Conservation (phyloP, 2,888 invertebrate species). For the Amiota minor region DNA sequence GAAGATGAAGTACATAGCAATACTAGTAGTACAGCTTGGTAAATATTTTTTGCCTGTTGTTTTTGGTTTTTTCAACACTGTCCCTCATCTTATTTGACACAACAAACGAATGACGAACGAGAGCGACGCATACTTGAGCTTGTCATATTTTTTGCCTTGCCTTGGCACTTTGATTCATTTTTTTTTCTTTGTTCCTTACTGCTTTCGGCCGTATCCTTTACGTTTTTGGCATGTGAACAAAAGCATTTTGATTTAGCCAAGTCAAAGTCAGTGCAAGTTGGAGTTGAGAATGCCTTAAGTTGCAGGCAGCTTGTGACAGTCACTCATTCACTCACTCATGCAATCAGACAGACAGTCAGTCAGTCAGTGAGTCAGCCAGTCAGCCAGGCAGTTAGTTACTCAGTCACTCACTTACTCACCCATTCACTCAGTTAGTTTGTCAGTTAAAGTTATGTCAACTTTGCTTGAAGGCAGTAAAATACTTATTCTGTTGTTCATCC, state of each 20-base stretch:
- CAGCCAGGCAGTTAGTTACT: conserved; percentile 43
- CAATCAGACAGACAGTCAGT: not conserved
- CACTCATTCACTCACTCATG: conserved; percentile 45
- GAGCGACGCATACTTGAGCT: conserved; percentile 62
- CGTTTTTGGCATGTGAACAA: not conserved
- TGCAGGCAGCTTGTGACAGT: conserved; percentile 46
- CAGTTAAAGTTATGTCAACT: too few relatives aligned
- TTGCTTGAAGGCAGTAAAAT: too few relatives aligned
- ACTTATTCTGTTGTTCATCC: not conserved
- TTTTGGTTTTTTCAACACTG: not conserved
- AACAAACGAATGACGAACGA: conserved; percentile 33
- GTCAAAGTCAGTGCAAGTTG: not conserved
- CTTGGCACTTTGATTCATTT: conserved; percentile 1
- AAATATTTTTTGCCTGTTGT: not conserved
- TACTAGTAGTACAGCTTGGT: too few relatives aligned
- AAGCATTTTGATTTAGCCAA: conserved; percentile 23
- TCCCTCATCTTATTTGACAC: too few relatives aligned
- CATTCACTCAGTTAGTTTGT: too few relatives aligned
- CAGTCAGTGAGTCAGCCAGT: conserved; percentile 36
- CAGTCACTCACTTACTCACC: conserved; percentile 44
- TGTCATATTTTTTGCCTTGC: conserved; percentile 52
- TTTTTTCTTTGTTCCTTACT: conserved; percentile 3
- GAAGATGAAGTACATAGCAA: conserved; percentile 1
- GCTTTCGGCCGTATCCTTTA: not conserved
- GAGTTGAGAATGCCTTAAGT: not conserved